Evolutionary conservation across 2,888 invertebrate species (phyloP).

Genomic region (Zootermopsis nevadensis): DNA sequence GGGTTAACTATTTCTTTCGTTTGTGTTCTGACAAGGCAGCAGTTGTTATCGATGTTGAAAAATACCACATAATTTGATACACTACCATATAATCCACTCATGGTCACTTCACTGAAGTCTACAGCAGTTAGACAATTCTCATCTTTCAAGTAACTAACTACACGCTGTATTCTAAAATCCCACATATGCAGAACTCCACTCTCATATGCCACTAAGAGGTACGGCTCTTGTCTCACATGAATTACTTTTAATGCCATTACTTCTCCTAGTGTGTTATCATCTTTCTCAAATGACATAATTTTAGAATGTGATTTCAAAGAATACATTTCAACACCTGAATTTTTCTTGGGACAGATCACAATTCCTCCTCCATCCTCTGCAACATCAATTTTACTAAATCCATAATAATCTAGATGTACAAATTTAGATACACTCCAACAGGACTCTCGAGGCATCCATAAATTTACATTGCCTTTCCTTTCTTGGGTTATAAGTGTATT

Average conservation of each 20-base stretch:
- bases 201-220: not conserved
- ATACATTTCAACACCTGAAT: not conserved
- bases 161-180: not conserved
- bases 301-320: not conserved
- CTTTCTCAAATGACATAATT: not conserved
- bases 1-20: not conserved
- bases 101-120: not conserved
- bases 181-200: conserved; percentile 5
- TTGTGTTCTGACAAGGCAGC: not conserved
- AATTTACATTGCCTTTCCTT: not conserved
- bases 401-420: not conserved
- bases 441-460: not conserved
- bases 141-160: not conserved
- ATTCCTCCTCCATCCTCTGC: not conserved
- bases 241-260: not conserved
- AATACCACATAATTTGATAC: not conserved
- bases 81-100: not conserved
- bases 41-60: not conserved
- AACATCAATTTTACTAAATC: conserved; percentile 12
- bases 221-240: not conserved
- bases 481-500: not conserved
- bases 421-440: not conserved
- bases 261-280: not conserved
- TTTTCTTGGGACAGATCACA: not conserved
- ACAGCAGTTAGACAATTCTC: not conserved